These are phyloP conservation scores for Amaurobius ferox DNA, from an alignment of 2,888 invertebrate genomes.

Conservation along the genomic window DNA sequence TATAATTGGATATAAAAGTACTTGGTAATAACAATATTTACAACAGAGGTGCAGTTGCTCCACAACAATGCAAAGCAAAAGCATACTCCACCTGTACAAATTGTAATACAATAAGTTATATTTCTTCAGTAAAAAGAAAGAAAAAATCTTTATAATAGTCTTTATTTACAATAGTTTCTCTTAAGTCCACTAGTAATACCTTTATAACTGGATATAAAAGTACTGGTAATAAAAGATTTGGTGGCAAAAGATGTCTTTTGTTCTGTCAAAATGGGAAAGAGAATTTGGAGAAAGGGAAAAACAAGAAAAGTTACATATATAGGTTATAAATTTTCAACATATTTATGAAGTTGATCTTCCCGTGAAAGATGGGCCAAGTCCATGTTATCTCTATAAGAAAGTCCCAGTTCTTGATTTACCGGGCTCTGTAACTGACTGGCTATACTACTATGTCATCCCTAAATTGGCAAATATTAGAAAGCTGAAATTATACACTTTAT, in stretches of 20 bases:
- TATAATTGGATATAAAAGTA: conserved; percentile 57
- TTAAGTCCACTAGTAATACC: conserved; percentile 30
- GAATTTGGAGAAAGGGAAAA: neutral
- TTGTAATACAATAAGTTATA: conserved; percentile 29
- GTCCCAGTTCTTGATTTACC: conserved; percentile 76
- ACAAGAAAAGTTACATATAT: neutral
- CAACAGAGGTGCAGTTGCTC: conserved; percentile 38
- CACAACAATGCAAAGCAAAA: conserved; percentile 35
- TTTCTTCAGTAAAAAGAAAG: conserved; percentile 36
- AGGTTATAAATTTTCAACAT: conserved; percentile 84
- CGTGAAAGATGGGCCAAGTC: conserved; percentile 84
- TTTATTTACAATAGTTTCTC: conserved; percentile 19
- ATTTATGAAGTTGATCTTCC: conserved; percentile 95
- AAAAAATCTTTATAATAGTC: conserved; percentile 19
- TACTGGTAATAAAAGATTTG: conserved; percentile 39
- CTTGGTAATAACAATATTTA: conserved; percentile 31
- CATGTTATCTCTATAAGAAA: conserved; percentile 76
- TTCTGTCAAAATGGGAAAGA: conserved; percentile 13
- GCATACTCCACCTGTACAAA: conserved; percentile 59
- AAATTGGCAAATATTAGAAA: too few species aligned
- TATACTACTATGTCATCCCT: conserved; percentile 70
- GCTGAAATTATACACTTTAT: too few species aligned
- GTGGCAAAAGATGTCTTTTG: conserved; percentile 26
- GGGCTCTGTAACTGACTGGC: conserved; percentile 76
- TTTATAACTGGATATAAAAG: conserved; percentile 57